phyloP scores from a whole-genome alignment of 23 tunicate species.

The Trididemnum clinides region DNA sequence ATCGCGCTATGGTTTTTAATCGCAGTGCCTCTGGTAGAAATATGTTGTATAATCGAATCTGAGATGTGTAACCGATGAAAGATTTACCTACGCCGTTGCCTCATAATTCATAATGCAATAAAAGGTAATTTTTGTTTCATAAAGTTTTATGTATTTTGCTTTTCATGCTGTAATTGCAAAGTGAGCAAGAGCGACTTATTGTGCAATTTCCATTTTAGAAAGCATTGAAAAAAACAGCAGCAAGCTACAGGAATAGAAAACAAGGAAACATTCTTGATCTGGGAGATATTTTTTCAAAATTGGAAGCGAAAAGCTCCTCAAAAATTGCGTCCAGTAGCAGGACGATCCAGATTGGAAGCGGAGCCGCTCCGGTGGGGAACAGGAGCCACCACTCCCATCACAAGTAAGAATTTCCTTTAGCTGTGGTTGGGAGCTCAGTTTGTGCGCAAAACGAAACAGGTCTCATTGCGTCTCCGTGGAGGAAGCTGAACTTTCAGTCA shows the following conservation, averaged over 20 bases:
- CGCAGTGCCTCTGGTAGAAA: no score
- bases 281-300: constrained; percentile 50
- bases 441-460: no score
- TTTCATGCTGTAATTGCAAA: neutral
- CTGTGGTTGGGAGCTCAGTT: no score
- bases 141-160: no score
- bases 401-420: no score
- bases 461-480: no score
- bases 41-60: neutral
- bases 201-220: constrained; percentile 24
- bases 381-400: neutral
- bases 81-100: no score
- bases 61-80: no score
- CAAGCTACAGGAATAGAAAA: constrained; percentile 24
- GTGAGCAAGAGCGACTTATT: neutral
- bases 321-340: neutral
- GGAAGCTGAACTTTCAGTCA: no score
- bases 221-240: constrained; percentile 60
- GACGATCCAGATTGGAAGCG: constrained; percentile 1
- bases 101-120: no score
- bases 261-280: constrained; percentile 29
- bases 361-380: neutral
- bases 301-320: constrained; percentile 8
- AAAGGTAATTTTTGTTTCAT: no score
- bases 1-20: no score